These are phyloP conservation scores for Rhinoraja longicauda DNA, from an alignment of 2,797 vertebrate species.

Conservation along the genomic window DNA sequence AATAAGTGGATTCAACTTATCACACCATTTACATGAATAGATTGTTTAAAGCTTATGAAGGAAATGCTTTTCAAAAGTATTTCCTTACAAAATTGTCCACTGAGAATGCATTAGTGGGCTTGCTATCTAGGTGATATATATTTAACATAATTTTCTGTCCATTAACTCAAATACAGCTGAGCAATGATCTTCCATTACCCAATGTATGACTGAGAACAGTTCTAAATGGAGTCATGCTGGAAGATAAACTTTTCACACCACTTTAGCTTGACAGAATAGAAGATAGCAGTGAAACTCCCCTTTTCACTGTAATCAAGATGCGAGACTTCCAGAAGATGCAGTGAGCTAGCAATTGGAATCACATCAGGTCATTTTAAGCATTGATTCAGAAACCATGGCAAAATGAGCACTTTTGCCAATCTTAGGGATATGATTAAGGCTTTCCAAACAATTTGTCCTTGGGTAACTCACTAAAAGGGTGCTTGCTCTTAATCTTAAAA, in stretches of 20 bases:
- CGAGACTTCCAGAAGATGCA: background rate
- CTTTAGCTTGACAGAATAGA: background rate
- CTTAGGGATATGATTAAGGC: background rate
- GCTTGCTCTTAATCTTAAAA: background rate
- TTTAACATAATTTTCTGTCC: conserved; percentile 29
- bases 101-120: background rate
- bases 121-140: conserved; percentile 1
- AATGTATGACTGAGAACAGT: conserved; percentile 11
- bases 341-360: background rate
- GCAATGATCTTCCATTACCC: conserved; percentile 6
- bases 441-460: background rate
- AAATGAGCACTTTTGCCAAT: background rate
- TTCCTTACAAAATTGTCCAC: conserved; percentile 9
- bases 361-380: background rate
- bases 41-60: background rate
- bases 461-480: background rate
- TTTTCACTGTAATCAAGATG: background rate
- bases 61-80: conserved; percentile 9
- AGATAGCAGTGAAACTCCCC: background rate
- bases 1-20: background rate
- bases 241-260: conserved; percentile 21
- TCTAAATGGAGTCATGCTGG: background rate
- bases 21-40: background rate
- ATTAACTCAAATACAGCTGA: conserved; percentile 20
- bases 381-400: background rate